Evolutionary conservation across 2,888 invertebrate genomes (phyloP).

Genomic region (Timema podura): DNA sequence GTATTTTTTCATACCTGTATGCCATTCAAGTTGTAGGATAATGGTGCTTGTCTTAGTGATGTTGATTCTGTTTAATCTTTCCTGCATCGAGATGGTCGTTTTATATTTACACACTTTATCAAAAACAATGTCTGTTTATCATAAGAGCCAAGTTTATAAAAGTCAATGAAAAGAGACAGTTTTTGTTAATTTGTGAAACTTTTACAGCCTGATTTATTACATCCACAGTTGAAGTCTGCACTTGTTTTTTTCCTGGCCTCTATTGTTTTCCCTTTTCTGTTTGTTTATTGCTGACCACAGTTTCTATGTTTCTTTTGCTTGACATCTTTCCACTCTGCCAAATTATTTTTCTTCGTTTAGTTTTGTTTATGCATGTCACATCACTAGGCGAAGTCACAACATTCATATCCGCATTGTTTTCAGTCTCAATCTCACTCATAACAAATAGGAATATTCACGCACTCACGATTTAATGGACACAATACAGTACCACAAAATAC

Average conservation of each 20-base stretch:
- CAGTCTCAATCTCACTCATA: not conserved
- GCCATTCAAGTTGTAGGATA: constrained; percentile 7
- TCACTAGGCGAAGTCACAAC: not conserved
- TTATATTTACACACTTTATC: not conserved
- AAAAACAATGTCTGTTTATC: constrained; percentile 11
- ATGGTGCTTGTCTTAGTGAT: not conserved
- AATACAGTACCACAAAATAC: not conserved
- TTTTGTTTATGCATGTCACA: not conserved
- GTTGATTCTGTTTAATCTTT: not conserved
- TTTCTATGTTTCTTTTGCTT: constrained; percentile 14
- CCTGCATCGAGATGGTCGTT: not conserved
- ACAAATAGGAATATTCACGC: not conserved
- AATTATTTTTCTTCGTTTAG: constrained; percentile 19
- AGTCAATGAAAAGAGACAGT: not conserved
- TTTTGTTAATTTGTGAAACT: not conserved
- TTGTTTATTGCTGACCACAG: constrained; percentile 16
- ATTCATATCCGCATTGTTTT: not conserved
- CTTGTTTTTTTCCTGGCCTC: not conserved
- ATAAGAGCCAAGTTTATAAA: constrained; percentile 1
- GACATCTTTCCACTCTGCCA: not conserved
- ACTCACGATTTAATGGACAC: not conserved
- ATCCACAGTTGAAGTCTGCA: not conserved
- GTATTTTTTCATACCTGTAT: not conserved
- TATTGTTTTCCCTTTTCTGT: constrained; percentile 6
- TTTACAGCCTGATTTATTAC: not conserved